These are phyloP conservation scores for Yponomeuta sedellus DNA, from an alignment of 2,888 invertebrate species.

Conservation along the genomic window DNA sequence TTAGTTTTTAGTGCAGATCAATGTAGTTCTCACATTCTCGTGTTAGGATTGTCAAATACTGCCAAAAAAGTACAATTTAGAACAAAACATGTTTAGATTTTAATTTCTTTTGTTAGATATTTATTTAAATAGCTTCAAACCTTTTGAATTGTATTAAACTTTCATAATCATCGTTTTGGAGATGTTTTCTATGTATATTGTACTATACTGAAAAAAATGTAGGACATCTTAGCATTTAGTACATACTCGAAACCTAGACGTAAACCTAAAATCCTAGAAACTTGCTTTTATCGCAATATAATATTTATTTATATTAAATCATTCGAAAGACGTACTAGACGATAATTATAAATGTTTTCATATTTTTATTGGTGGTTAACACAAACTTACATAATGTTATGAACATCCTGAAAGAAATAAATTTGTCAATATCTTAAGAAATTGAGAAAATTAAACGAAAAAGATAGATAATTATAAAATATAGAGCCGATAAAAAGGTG, in stretches of 20 bases:
- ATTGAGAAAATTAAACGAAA: conserved; percentile 39
- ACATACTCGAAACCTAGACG: conserved; percentile 22
- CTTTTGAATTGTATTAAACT: neutral
- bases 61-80: conserved; percentile 66
- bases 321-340: neutral
- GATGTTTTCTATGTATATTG: conserved; percentile 18
- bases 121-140: neutral
- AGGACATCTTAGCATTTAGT: conserved; percentile 28
- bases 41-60: conserved; percentile 31
- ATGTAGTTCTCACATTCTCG: neutral
- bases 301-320: conserved; percentile 14
- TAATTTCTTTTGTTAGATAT: conserved; percentile 20
- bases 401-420: conserved; percentile 50
- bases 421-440: conserved; percentile 37
- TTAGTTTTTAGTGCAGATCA: neutral
- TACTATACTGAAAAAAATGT: conserved; percentile 33
- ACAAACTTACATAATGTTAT: conserved; percentile 18
- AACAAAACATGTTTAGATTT: conserved; percentile 33
- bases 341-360: conserved; percentile 12
- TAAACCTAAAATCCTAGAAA: no score
- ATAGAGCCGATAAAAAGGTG: conserved; percentile 57
- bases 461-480: conserved; percentile 33
- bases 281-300: conserved; percentile 23
- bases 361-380: conserved; percentile 24
- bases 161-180: neutral